A percentile compares a stretch with the other conserved stretches of the same genome.
These are phyloP conservation scores for Chironomus riparius DNA, from an alignment of 2,888 invertebrate species.

Conservation along the genomic window DNA sequence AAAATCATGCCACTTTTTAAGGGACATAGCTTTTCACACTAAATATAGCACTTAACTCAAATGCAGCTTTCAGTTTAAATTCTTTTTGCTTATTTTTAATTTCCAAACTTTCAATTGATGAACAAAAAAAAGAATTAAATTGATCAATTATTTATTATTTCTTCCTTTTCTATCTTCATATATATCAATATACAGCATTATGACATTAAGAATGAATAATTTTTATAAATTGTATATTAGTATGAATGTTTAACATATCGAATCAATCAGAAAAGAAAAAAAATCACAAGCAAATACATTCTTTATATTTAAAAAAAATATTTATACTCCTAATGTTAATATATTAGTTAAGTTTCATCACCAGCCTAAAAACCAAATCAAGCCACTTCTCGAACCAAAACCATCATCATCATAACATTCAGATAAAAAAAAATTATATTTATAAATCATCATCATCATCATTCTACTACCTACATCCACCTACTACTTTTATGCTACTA, in stretches of 20 bases:
- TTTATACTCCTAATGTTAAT: neutral
- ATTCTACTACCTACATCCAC: slow-evolving; percentile 15
- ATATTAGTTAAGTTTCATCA: neutral
- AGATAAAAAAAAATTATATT: neutral
- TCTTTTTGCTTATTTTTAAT: too few species aligned
- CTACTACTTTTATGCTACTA: slow-evolving; percentile 25
- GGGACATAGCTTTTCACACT: too few species aligned
- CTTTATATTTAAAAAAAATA: neutral
- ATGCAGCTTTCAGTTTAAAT: too few species aligned
- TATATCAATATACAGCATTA: neutral
- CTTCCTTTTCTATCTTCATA: neutral
- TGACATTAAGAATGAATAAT: neutral
- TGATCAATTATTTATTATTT: neutral
- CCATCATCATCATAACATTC: slow-evolving; percentile 17
- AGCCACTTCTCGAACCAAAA: slow-evolving; percentile 18
- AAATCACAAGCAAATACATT: too few species aligned
- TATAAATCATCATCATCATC: slow-evolving; percentile 22
- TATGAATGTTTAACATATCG: neutral
- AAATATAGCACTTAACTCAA: too few species aligned
- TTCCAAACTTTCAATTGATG: too few species aligned
- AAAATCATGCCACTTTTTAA: too few species aligned
- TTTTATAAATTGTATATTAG: neutral
- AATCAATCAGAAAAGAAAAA: too few species aligned
- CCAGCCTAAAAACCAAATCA: slow-evolving; percentile 7
- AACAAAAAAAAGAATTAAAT: too few species aligned